Evolutionary conservation across 2,113 vertebrate species (phyloP), one percentile per base, ranked within the genome.

Genomic region (Oenanthe oenanthe): DNA sequence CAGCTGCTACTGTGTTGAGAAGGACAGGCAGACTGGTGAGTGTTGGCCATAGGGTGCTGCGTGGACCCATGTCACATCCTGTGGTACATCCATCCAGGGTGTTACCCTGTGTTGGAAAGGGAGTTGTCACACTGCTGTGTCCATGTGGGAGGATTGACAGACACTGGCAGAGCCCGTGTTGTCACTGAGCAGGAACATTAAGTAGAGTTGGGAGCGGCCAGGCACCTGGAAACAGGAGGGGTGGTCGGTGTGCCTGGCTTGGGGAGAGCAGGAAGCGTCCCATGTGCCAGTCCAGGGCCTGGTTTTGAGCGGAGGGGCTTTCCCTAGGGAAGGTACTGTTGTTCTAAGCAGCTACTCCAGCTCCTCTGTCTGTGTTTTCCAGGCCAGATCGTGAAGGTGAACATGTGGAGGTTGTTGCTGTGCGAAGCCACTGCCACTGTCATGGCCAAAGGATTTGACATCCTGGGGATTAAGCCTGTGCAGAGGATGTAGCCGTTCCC

Each of bases 1-100:
- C 96, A 99, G 97, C 98, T 99, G 99, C 97, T 99, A 99, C 94
- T 99, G 99, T 4, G 98, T 99, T 62, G 99, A 99, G 97, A 99
- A 99, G 96, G 99, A 99, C 97, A 96, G 99, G 12, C 98, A 99
- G 91, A 99, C 98, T 11, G 99, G 99, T 99, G 80, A 96, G 98
- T 90, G 60, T 10, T 72, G 17, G 32, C 54, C 28, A 2, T 2
- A 34, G 48, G 73, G 8, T 67, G 53, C 62, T 76, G 12, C 0
- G 0, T 8, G 19, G 73, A 45, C 36, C 77, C 38, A 17, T 86
- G 61, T 54, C 53, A 50, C 9, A 4, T 40, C 18, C 34, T 42
- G 6, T 1, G 2, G 12, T 31, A 34, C 48, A 43, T 43, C 60
- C 60, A 34, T 16, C 20, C 1, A 0, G 28, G 25, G 12, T 42